Evolutionary conservation across 1,140 invertebrate species (phyloP), one percentile per base, ranked within the genome.

Genomic region (Lordiphosa stackelbergi): DNA sequence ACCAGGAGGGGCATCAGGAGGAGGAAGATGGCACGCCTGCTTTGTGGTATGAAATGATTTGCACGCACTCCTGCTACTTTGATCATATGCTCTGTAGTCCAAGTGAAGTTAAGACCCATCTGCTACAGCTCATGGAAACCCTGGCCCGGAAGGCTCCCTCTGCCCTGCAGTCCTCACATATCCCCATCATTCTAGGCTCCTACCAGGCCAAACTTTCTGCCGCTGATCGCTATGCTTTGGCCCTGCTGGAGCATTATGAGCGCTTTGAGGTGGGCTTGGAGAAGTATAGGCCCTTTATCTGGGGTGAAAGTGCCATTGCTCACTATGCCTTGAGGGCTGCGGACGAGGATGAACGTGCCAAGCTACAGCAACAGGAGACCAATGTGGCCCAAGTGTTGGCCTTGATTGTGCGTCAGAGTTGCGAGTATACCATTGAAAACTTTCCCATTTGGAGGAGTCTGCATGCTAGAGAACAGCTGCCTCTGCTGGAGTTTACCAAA

Each of bases 271-370:
- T 91, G 35, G 90, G 90, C 56, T 89, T 94, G 9, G 89, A 90
- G 41, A 89, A 92, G 87, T 95, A 91, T 70, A 92, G 92, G 61
- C 95, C 95, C 9, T 95, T 93, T 71, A 88, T 96, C 0, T 96
- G 93, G 92, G 94, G 95, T 5, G 91, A 91, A 75, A 91, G 92
- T 10, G 95, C 94, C 0, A 91, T 93, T 8, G 91, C 90, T 31
- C 91, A 94, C 85, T 95, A 95, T 69, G 92, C 93, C 9, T 88
- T 95, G 0, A 90, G 91, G 48, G 88, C 88, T 4, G 88, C 87
- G 4, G 88, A 90, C 48, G 75, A 91, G 54, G 89, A 92, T 69
- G 89, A 91, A 66, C 89, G 88, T 60, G 11, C 73, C 16, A 70
- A 85, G 85, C 6, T 89, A 90, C 13, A 85, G 94, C 40, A 93